phyloP scores from a whole-genome alignment of 2,113 vertebrate genomes.

The Cavia porcellus region DNA sequence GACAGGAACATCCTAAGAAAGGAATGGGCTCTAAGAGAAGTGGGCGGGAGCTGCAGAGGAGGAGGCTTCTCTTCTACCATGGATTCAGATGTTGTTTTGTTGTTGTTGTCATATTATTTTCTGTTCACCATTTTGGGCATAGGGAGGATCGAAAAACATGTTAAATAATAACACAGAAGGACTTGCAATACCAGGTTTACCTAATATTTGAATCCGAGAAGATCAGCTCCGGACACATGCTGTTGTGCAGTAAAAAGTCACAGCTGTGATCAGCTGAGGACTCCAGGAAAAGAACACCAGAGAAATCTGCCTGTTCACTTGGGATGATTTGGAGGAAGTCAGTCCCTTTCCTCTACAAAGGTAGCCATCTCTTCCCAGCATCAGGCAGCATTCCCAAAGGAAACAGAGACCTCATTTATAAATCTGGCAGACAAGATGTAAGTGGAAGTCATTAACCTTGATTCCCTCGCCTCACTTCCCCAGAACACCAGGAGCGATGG shows the following conservation, averaged over 20 bases:
- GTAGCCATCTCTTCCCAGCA: constrained; percentile 41
- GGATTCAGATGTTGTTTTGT: neutral
- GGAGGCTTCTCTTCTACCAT: neutral
- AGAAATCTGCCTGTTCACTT: neutral
- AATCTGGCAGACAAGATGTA: constrained; percentile 59
- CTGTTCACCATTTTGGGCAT: neutral
- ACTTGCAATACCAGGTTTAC: neutral
- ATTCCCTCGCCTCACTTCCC: constrained; percentile 36
- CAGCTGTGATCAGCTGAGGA: neutral
- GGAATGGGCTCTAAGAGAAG: neutral
- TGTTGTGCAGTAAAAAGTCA: neutral
- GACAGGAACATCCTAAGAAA: neutral
- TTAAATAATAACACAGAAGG: neutral
- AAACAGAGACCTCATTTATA: constrained; percentile 51
- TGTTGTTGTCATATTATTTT: neutral
- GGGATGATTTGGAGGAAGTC: constrained; percentile 4
- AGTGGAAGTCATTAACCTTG: constrained; percentile 71
- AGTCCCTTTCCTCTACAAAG: neutral
- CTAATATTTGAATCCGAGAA: neutral
- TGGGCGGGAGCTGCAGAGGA: too few species aligned
- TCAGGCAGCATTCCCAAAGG: constrained; percentile 46
- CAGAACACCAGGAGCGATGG: neutral
- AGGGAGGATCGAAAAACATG: neutral
- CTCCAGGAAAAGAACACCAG: neutral
- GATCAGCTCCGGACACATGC: neutral